Percentiles rank a stretch among this genome's conserved stretches.
Conservation (phyloP, 1,140 invertebrate genomes). For the Tetramorium simillimum region DNA sequence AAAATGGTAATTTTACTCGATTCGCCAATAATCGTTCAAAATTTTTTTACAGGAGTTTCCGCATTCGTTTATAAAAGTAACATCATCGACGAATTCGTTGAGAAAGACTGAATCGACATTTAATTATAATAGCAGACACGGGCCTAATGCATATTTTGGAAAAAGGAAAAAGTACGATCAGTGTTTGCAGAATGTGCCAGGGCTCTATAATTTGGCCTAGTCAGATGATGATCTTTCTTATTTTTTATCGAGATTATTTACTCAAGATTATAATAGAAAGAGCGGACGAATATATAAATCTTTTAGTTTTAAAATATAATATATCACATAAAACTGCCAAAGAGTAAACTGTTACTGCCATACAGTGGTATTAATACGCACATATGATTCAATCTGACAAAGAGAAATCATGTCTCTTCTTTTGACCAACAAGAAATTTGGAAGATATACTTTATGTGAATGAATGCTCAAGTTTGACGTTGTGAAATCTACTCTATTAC, state of each 20-base stretch:
- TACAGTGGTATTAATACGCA: neutral
- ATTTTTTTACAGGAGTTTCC: slow-evolving; percentile 87
- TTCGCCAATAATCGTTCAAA: slow-evolving; percentile 54
- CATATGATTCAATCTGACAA: neutral
- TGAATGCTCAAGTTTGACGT: neutral
- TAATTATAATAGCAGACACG: slow-evolving; percentile 8
- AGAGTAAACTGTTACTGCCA: too few relatives aligned
- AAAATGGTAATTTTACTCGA: slow-evolving; percentile 13
- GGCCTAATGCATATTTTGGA: slow-evolving; percentile 30
- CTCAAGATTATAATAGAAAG: slow-evolving; percentile 4
- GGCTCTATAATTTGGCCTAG: slow-evolving; percentile 50
- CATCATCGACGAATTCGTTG: neutral
- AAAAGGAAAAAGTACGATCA: slow-evolving; percentile 1
- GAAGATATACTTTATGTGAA: slow-evolving; percentile 6
- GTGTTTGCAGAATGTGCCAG: slow-evolving; percentile 23
- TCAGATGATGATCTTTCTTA: neutral
- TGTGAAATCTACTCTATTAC: neutral
- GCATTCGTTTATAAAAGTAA: slow-evolving; percentile 87
- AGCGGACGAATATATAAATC: neutral
- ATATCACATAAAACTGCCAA: neutral
- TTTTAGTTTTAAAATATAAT: slow-evolving; percentile 11
- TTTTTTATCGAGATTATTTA: slow-evolving; percentile 34
- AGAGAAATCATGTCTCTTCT: slow-evolving; percentile 6
- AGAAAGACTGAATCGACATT: slow-evolving; percentile 70
- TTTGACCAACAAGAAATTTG: neutral